phyloP scores from a whole-genome alignment of 53 echinoderm and acorn worm genomes.

The Antedon mediterranea region DNA sequence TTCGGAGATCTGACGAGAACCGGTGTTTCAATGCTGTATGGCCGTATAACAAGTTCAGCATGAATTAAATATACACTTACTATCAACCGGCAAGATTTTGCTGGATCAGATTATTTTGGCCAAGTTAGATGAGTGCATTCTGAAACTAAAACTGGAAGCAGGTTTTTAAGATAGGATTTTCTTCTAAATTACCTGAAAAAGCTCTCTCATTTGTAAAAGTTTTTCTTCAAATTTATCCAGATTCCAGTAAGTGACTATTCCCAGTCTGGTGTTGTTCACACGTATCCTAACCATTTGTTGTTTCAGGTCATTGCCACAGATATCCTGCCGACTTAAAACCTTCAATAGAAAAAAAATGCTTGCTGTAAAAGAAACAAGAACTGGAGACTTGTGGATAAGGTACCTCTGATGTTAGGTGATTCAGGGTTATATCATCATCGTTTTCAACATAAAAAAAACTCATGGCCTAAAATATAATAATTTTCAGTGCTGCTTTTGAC shows the following conservation, averaged over 20 bases:
- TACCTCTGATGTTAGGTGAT: too few species aligned
- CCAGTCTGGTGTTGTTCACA: slow-evolving; percentile 57
- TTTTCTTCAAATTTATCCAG: slow-evolving; percentile 58
- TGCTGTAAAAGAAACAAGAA: too few species aligned
- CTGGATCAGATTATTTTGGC: background rate
- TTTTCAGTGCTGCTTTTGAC: too few species aligned
- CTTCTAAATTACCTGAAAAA: slow-evolving; percentile 32
- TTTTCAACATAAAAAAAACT: too few species aligned
- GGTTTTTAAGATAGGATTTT: too few species aligned
- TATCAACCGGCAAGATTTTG: background rate
- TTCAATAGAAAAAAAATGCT: background rate
- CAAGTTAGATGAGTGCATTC: too few species aligned
- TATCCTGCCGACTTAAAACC: slow-evolving; percentile 64
- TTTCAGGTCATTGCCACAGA: background rate
- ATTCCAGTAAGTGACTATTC: slow-evolving; percentile 53
- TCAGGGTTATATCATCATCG: too few species aligned
- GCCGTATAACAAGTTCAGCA: background rate
- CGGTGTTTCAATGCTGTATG: too few species aligned
- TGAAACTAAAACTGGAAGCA: too few species aligned
- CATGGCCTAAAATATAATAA: too few species aligned
- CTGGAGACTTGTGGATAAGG: too few species aligned
- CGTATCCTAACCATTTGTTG: slow-evolving; percentile 29
- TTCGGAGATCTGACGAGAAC: too few species aligned
- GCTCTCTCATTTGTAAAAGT: slow-evolving; percentile 71
- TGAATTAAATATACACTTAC: background rate